phyloP scores from a whole-genome alignment of 2,888 invertebrate species.

The Pantelozetes paolii region DNA sequence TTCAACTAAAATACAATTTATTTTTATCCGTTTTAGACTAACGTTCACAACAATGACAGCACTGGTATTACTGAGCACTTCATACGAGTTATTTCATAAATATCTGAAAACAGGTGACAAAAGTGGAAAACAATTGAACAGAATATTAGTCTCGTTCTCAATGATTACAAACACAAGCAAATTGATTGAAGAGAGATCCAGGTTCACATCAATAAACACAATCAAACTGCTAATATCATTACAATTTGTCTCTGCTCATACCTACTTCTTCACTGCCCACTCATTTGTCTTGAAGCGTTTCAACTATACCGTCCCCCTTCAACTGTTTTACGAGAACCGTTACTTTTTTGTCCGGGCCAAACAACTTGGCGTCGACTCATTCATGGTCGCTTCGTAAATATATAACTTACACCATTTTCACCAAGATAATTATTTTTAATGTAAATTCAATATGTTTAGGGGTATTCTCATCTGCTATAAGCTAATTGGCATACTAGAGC shows the following conservation, averaged over 20 bases:
- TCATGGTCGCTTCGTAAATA: constrained; percentile 26
- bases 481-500: constrained; percentile 7
- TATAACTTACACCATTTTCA: not conserved
- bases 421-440: not conserved
- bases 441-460: too few species aligned
- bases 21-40: not conserved
- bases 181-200: not conserved
- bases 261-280: constrained; percentile 28
- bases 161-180: constrained; percentile 10
- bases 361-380: constrained; percentile 13
- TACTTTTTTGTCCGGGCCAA: constrained; percentile 37
- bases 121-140: not conserved
- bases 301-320: constrained; percentile 6
- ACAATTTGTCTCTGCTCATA: not conserved
- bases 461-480: constrained; percentile 35
- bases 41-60: not conserved
- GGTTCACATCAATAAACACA: constrained; percentile 23
- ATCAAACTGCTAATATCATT: constrained; percentile 7
- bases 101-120: not conserved
- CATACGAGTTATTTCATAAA: constrained; percentile 9
- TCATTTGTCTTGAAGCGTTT: constrained; percentile 15
- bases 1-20: not conserved
- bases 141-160: constrained; percentile 20
- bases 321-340: not conserved
- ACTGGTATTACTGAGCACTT: constrained; percentile 15